phyloP scores from a whole-genome alignment of 2,797 vertebrate species.

The Staurois parvus region DNA sequence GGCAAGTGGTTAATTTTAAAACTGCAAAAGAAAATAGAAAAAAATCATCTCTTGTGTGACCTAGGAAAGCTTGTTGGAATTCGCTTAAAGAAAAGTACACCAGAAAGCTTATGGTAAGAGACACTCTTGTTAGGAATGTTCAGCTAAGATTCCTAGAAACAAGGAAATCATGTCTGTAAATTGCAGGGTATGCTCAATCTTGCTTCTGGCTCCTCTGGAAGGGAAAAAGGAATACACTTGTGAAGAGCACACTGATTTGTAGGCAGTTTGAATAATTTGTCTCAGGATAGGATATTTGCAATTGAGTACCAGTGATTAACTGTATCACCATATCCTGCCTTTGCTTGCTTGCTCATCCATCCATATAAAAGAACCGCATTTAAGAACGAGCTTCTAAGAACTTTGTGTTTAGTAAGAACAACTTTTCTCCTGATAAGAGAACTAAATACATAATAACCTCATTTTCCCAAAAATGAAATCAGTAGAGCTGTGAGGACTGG shows the following conservation, averaged over 20 bases:
- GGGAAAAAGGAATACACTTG: not conserved
- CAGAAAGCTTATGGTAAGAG: not conserved
- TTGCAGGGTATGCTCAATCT: constrained; percentile 19
- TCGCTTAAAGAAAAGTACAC: too few species aligned
- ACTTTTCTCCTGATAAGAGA: not conserved
- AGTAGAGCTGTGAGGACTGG: not conserved
- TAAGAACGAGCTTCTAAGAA: too few species aligned
- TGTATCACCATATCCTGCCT: not conserved
- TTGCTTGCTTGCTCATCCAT: too few species aligned
- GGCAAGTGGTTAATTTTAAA: too few species aligned
- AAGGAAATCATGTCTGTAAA: not conserved
- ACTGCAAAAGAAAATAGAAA: too few species aligned
- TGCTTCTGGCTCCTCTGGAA: not conserved
- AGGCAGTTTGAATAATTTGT: too few species aligned
- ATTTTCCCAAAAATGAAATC: not conserved
- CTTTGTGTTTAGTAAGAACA: not conserved
- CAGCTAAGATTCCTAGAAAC: constrained; percentile 6
- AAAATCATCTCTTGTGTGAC: too few species aligned
- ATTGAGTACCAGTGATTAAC: not conserved
- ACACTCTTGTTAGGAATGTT: constrained; percentile 3
- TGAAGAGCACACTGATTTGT: not conserved
- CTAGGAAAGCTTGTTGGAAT: too few species aligned
- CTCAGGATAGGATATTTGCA: not conserved
- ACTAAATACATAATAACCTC: not conserved
- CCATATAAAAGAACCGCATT: too few species aligned